phyloP scores from a whole-genome alignment of 2,113 vertebrate genomes.

The Craseonycteris thonglongyai region DNA sequence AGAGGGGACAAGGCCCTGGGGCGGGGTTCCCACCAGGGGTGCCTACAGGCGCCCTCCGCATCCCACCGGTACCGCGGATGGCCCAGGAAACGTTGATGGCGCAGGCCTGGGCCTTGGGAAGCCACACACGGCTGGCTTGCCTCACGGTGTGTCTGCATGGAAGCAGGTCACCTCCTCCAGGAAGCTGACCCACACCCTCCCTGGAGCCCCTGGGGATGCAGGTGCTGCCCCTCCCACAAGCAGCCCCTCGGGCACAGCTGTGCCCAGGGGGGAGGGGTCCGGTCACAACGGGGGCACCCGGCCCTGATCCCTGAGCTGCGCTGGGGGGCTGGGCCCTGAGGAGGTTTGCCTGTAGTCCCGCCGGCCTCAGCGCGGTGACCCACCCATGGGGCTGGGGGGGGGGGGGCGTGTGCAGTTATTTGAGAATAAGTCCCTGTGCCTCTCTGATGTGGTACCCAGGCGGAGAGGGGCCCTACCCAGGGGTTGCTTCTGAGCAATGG shows the following conservation, averaged over 20 bases:
- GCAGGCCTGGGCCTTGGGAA: neutral
- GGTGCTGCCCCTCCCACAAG: neutral
- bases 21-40: no score
- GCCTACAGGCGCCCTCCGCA: neutral
- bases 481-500: neutral
- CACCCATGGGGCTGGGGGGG: neutral
- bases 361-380: neutral
- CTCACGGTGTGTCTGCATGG: neutral
- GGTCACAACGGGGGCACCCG: rapidly evolving
- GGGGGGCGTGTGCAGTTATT: neutral
- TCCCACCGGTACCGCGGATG: no score
- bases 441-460: neutral
- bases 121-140: no score
- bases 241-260: neutral
- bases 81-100: neutral
- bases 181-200: neutral
- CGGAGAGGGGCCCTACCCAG: neutral
- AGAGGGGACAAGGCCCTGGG: neutral
- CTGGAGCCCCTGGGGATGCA: neutral
- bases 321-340: no score
- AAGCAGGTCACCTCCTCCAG: neutral
- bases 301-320: neutral
- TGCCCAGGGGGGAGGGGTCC: no score
- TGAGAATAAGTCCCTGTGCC: neutral
- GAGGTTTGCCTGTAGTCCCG: no score